Evolutionary conservation across 2,113 vertebrate genomes (phyloP), one percentile per base, ranked within the genome.

Genomic region (Plestiodon gilberti): DNA sequence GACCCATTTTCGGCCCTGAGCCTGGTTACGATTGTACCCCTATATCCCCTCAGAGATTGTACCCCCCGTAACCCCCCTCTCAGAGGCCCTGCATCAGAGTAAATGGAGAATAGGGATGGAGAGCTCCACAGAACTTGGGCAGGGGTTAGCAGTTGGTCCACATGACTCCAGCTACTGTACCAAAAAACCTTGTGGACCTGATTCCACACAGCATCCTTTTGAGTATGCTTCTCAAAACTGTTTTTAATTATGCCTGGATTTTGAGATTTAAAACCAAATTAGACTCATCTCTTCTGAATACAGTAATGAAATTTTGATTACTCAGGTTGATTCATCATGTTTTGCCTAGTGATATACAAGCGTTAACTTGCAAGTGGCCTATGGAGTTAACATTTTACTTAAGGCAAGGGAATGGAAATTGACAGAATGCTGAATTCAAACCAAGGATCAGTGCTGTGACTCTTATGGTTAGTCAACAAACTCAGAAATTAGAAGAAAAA

Each of bases 241-340:
- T 23, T 90, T 78, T 20, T 88, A 1, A 30, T 23, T 75, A 23
- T 40, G 25, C 11, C 1, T 0, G 0, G 0, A 0, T 89, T 48
- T 23, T 87, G 0, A 2, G 35, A 69, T 89, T 77, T 82, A 23
- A 89, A 84, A 28, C 4, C 6, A 88, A 83, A 64, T 76, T 38
- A 33, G 7, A 79, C 11, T 83, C 48, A 62, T 59, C 3, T 0
- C 82, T 91, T 90, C 65, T 86, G 70, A 92, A 64, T 70, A n/a
- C n/a, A n/a, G n/a, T n/a, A 82, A 65, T 87, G 18, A 28, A 64
- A 57, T 87, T 71, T 85, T 86, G 87, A 78, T 78, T 30, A 18
- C 3, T 70, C 3, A 2, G 0, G 0, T 9, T 78, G 40, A 86
- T 4, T 75, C 74, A 80, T 85, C 0, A 0, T 81, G 6, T 86